Evolutionary conservation across 2,113 vertebrate species (phyloP), one percentile per base, ranked within the genome.

Genomic region (Prolemur simus): DNA sequence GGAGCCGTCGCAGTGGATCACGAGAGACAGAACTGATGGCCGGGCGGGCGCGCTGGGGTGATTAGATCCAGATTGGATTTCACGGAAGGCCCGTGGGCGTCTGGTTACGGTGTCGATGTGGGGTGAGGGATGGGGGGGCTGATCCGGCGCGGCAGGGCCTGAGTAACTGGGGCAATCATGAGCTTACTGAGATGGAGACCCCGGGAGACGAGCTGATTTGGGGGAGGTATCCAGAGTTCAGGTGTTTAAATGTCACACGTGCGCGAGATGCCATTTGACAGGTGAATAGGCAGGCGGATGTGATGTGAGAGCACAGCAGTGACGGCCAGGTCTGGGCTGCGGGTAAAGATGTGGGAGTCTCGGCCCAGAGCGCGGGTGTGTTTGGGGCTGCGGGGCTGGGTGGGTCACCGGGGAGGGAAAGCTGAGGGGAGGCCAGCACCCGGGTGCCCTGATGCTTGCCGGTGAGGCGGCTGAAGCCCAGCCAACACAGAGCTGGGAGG

Each of bases 21-120:
- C 2, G 17, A 58, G 60, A 68, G 60, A 58, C 2, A 1, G 39
- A 29, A 8, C 1, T 14, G 2, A 10, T 13, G 34, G 12, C 21
- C 66, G 14, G 6, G 69, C 32, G 4, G 4, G 18, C 25, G 49
- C 2, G 9, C 20, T 3, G 47, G 69, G 45, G 18, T 18, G 32
- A 9, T 17, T 1, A 37, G 37, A 13, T 45, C 54, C 8, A 0
- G 32, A 34, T 37, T 15, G 12, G 5, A 7, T 54, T 27, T 42
- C 27, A 45, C 3, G 5, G 68, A 63, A 58, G 18, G 37, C 37
- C 54, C 47, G 4, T 21, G 20, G 60, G 82, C 17, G 1, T 54
- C 77, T 52, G 5, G 21, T 29, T 25, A 21, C 0, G 21, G 45
- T 27, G 39, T 37, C 10, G 2, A 4, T 0, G 32, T 11, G 17